Conservation (phyloP, 2,113 vertebrate genomes). For the Actenoides hombroni region DNA sequence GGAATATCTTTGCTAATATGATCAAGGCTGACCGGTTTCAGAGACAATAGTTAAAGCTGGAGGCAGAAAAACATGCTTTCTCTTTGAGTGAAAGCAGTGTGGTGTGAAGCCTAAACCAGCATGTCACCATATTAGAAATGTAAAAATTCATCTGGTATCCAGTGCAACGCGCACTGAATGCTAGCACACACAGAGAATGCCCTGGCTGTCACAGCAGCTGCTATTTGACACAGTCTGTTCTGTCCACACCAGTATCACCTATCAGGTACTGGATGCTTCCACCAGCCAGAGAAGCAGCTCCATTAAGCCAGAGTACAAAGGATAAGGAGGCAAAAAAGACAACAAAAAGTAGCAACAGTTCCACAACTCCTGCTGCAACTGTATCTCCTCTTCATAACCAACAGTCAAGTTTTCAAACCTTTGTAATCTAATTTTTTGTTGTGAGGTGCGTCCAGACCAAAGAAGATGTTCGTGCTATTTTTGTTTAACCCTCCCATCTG, state of each 20-base stretch:
- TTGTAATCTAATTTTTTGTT: background rate
- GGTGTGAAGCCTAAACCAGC: background rate
- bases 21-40: background rate
- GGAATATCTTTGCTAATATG: background rate
- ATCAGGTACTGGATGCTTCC: background rate
- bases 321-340: background rate
- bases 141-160: background rate
- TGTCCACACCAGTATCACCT: background rate
- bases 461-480: accelerated
- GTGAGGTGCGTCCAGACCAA: background rate
- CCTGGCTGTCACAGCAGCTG: background rate
- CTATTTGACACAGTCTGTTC: background rate
- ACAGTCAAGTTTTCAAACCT: background rate
- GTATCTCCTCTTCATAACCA: background rate
- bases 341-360: background rate
- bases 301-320: accelerated
- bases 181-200: background rate
- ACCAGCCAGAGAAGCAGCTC: background rate
- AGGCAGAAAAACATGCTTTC: background rate
- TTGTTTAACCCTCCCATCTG: background rate
- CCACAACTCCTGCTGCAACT: background rate
- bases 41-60: background rate
- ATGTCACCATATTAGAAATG: background rate
- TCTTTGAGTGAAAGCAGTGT: background rate
- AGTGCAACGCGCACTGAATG: accelerated